Evolutionary conservation across 2,113 vertebrate genomes (phyloP).

Genomic region (Perca fluviatilis): DNA sequence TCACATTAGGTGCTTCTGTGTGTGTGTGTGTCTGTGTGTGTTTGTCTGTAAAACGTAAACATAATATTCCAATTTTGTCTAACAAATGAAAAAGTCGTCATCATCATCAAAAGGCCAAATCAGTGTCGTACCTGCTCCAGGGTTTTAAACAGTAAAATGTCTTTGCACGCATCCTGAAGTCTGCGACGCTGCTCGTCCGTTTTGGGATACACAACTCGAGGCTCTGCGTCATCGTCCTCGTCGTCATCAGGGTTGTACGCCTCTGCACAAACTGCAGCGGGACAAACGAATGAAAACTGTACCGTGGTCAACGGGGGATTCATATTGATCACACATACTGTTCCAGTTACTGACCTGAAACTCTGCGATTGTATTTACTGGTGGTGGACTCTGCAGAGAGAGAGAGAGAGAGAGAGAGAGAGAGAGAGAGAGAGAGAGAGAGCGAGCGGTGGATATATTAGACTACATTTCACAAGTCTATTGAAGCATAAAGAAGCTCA

Average conservation of each 20-base stretch:
- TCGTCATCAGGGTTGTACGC: constrained; percentile 94
- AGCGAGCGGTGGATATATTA: neutral
- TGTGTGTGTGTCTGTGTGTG: neutral
- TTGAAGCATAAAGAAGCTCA: neutral
- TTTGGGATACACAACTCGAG: constrained; percentile 93
- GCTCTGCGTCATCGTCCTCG: constrained; percentile 90
- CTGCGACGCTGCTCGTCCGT: constrained; percentile 91
- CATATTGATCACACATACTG: neutral
- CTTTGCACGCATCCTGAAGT: constrained; percentile 94
- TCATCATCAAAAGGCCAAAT: neutral
- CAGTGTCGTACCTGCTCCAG: constrained; percentile 89
- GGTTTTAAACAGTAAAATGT: constrained; percentile 96
- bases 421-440: constrained; percentile 39
- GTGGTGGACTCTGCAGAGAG: constrained; percentile 85
- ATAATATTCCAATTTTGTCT: neutral
- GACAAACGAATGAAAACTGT: neutral
- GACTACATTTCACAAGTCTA: neutral
- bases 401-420: constrained; percentile 1
- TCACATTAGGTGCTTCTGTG: neutral
- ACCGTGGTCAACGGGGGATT: neutral
- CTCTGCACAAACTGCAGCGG: constrained; percentile 92
- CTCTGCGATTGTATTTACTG: constrained; percentile 89
- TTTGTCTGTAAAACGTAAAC: neutral
- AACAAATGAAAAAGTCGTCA: neutral
- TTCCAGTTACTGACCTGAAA: constrained; percentile 88